Conservation (phyloP, 35 echinoderm and acorn worm species). For the Ptychodera flava region DNA sequence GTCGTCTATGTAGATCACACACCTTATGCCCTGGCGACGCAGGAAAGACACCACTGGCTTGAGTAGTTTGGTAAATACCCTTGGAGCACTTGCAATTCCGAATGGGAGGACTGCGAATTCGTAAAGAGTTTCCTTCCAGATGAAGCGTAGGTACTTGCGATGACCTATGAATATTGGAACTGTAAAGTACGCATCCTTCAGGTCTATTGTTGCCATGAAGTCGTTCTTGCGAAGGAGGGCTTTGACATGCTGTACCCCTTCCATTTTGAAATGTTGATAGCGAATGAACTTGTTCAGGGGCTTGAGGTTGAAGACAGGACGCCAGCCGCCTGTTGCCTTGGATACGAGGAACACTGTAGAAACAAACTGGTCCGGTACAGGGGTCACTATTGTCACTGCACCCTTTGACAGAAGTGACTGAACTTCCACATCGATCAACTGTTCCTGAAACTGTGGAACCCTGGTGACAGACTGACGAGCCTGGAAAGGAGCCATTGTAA, state of each 20-base stretch:
- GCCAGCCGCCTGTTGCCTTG: background rate
- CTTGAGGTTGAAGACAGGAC: constrained; percentile 8
- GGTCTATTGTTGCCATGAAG: constrained; percentile 23
- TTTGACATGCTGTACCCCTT: constrained; percentile 12
- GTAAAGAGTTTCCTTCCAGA: background rate
- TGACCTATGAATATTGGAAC: background rate
- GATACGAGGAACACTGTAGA: background rate
- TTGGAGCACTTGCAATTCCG: constrained; percentile 19
- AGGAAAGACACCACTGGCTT: constrained; percentile 24
- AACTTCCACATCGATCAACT: background rate
- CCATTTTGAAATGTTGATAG: constrained; percentile 33
- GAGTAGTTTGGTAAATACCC: constrained; percentile 32
- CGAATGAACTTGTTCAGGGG: constrained; percentile 9
- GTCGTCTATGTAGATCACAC: constrained; percentile 25
- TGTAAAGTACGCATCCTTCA: constrained; percentile 31
- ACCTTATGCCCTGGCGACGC: background rate
- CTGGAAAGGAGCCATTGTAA: background rate
- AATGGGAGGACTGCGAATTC: constrained; percentile 26
- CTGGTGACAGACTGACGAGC: background rate
- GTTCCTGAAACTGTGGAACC: background rate
- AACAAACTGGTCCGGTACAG: background rate
- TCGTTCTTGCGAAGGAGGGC: background rate
- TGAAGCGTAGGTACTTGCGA: constrained; percentile 26
- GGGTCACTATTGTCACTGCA: background rate
- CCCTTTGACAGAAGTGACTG: background rate